Evolutionary conservation across 2,113 vertebrate species (phyloP), one percentile per base, ranked within the genome.

Genomic region (Osmerus mordax): DNA sequence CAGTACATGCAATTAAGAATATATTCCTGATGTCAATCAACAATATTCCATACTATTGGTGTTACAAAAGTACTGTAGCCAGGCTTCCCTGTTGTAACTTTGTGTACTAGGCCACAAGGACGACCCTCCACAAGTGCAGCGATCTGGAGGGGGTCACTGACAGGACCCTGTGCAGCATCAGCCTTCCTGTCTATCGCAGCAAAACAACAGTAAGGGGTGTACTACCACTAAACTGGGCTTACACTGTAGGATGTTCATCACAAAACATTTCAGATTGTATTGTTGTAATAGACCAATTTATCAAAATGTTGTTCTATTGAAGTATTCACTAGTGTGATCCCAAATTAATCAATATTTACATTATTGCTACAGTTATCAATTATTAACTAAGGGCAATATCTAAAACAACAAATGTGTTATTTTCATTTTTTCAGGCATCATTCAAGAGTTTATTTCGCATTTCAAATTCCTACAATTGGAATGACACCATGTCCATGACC

Each of bases 141-240:
- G 88, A 78, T 19, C 32, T 55, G 0, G 69, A 87, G 1, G 76
- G 16, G 2, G 75, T 74, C 0, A 23, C 18, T 0, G 62, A 89
- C 67, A 77, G 55, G 78, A 90, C 91, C 0, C 13, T 47, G 5
- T 93, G 91, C 69, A 68, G 81, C 0, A 41, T 93, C 75, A 92
- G 79, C 78, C 83, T 51, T 54, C 91, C 91, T 1, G 89, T 92
- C 23, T 93, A 85, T 18, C 87, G 73, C 55, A 87, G 85, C 55
- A 14, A 41, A 54, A 83, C 85, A 4, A 1, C 0, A 0, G 92
- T 93, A 78, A 89, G 86, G 84, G 47, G 59, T 3, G 28, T 12
- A 28, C 25, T 36, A 64, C 21, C 25, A 13, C 28, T 12, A 41
- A 36, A 71, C 23, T 18, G 52, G 32, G 18, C 13, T 69, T 3